A percentile compares a stretch with the other conserved stretches of the same genome.
These are phyloP conservation scores for Caenorhabditis virilis DNA, from an alignment of 2,888 invertebrate species.

Conservation along the genomic window DNA sequence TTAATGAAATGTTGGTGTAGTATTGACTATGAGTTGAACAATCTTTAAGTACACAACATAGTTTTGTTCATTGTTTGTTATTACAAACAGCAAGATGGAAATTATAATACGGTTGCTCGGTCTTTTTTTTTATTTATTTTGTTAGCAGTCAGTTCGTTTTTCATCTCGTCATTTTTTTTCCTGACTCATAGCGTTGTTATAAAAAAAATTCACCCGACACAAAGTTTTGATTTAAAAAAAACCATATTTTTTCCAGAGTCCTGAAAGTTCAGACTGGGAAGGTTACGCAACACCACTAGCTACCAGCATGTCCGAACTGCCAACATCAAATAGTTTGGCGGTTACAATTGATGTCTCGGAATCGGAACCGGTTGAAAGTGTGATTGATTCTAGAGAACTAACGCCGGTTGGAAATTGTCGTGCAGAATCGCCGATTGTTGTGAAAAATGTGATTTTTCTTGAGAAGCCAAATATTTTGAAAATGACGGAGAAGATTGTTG, in stretches of 20 bases:
- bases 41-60: no score
- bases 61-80: no score
- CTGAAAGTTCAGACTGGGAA: constrained; percentile 34
- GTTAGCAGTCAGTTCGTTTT: no score
- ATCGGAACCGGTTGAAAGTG: not conserved
- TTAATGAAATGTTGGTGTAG: no score
- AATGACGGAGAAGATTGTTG: constrained; percentile 18
- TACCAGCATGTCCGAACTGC: constrained; percentile 13
- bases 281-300: constrained; percentile 34
- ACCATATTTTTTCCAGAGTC: constrained; percentile 19
- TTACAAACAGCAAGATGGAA: no score
- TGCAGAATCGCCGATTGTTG: constrained; percentile 15
- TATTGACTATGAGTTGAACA: no score
- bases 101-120: no score
- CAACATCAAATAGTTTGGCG: not conserved
- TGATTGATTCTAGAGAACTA: constrained; percentile 17
- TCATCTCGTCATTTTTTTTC: no score
- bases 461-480: constrained; percentile 29
- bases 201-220: not conserved
- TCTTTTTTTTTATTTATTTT: no score
- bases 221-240: not conserved
- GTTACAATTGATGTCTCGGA: constrained; percentile 1
- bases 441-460: constrained; percentile 17
- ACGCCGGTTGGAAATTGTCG: constrained; percentile 29
- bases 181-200: not conserved